These are phyloP conservation scores for Lepidocyrtinus sp. DNA, from an alignment of 2,888 invertebrate species.

Conservation along the genomic window DNA sequence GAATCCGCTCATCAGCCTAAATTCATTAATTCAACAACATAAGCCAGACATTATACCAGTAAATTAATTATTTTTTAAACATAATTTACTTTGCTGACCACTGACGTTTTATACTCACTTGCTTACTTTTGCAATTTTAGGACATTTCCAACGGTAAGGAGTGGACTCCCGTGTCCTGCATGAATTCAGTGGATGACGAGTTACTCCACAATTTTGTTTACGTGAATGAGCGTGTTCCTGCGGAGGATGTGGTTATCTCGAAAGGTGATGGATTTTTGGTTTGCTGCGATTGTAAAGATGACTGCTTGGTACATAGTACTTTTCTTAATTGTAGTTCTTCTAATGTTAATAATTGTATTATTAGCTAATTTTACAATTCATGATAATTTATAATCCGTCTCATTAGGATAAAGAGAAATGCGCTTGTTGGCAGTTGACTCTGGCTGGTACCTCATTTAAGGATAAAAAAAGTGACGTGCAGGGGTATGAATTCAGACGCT, in stretches of 20 bases:
- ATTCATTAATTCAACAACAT: no score
- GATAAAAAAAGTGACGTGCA: no score
- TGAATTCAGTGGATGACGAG: slow-evolving; percentile 88
- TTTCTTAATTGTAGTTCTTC: slow-evolving; percentile 20
- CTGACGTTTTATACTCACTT: neutral
- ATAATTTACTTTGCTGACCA: neutral
- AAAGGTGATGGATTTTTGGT: slow-evolving; percentile 87
- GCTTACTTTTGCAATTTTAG: no score
- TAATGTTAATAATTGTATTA: neutral
- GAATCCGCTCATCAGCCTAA: slow-evolving; percentile 74
- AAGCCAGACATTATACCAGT: no score
- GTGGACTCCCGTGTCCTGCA: slow-evolving; percentile 89
- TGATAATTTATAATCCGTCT: neutral
- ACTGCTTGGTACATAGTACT: slow-evolving; percentile 80
- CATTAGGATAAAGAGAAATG: slow-evolving; percentile 89
- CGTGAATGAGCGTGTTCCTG: slow-evolving; percentile 86
- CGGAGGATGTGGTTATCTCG: slow-evolving; percentile 88
- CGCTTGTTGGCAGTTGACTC: slow-evolving; percentile 90
- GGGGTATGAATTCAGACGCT: slow-evolving; percentile 87
- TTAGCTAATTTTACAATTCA: neutral
- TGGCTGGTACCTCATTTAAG: slow-evolving; percentile 81
- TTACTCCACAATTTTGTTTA: slow-evolving; percentile 89
- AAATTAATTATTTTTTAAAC: neutral
- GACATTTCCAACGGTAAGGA: slow-evolving; percentile 88
- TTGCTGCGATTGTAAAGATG: slow-evolving; percentile 93